phyloP scores from a whole-genome alignment of 1,140 invertebrate species.

The Liolophura sinensis region DNA sequence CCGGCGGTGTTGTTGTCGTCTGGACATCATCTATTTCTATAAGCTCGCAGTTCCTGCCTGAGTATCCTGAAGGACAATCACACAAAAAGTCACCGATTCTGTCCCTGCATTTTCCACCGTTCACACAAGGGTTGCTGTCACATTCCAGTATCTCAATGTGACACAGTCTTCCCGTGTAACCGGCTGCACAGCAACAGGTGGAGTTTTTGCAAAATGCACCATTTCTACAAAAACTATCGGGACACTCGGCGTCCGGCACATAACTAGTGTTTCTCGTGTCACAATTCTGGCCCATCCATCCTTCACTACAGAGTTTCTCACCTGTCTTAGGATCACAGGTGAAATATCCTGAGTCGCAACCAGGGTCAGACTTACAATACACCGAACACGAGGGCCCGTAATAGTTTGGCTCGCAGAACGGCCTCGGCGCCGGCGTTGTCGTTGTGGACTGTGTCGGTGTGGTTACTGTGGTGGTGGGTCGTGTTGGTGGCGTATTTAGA shows the following conservation, averaged over 20 bases:
- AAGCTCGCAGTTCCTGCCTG: slow-evolving; percentile 20
- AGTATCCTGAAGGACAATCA: slow-evolving; percentile 12
- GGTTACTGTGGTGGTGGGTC: slow-evolving; percentile 9
- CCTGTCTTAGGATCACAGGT: slow-evolving; percentile 74
- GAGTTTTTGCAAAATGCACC: slow-evolving; percentile 18
- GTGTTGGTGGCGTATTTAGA: too few species aligned
- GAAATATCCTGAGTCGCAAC: slow-evolving; percentile 73
- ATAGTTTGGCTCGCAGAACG: slow-evolving; percentile 14
- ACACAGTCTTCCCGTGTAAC: slow-evolving; percentile 35
- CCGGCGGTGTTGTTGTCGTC: not conserved
- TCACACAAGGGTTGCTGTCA: slow-evolving; percentile 76
- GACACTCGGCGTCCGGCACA: slow-evolving; percentile 18
- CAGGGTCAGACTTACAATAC: slow-evolving; percentile 14
- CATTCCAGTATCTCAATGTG: slow-evolving; percentile 63
- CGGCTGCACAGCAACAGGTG: slow-evolving; percentile 26
- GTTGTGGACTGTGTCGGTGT: not conserved
- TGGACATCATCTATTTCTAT: not conserved
- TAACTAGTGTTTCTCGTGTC: slow-evolving; percentile 60
- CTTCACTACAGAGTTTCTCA: slow-evolving; percentile 82
- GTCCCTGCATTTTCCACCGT: slow-evolving; percentile 78
- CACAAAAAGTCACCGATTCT: slow-evolving; percentile 61
- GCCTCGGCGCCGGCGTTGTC: not conserved
- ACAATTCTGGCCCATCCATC: slow-evolving; percentile 90
- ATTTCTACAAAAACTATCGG: slow-evolving; percentile 23
- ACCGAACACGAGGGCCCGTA: slow-evolving; percentile 14